Evolutionary conservation across 2,888 invertebrate species (phyloP).

Genomic region (Neocrepidodera transversa): DNA sequence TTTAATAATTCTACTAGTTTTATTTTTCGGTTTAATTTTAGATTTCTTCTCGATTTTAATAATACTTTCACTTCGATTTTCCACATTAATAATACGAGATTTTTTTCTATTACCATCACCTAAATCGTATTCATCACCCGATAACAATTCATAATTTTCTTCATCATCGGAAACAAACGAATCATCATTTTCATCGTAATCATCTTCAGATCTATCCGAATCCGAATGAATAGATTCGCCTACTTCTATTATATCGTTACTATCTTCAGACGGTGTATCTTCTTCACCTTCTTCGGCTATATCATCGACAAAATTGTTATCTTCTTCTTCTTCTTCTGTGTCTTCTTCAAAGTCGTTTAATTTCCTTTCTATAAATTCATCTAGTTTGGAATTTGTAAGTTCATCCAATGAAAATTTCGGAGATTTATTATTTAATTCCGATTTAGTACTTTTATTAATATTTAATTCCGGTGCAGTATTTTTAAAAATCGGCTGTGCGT

Average conservation of each 20-base stretch:
- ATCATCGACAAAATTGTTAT: constrained; percentile 46
- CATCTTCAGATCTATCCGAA: constrained; percentile 44
- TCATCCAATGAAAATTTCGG: background rate
- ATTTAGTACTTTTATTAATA: too few species aligned
- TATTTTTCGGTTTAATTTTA: constrained; percentile 29
- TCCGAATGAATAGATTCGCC: constrained; percentile 56
- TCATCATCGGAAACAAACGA: constrained; percentile 54
- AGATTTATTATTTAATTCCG: too few species aligned
- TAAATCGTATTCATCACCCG: constrained; percentile 52
- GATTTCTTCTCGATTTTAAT: constrained; percentile 38
- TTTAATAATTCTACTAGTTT: constrained; percentile 37
- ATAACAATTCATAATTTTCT: constrained; percentile 48
- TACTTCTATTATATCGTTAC: constrained; percentile 55
- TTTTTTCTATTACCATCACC: constrained; percentile 32
- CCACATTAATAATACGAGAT: constrained; percentile 42
- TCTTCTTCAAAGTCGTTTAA: constrained; percentile 29
- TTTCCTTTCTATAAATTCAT: constrained; percentile 33
- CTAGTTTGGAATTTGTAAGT: constrained; percentile 26
- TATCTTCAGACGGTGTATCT: constrained; percentile 56
- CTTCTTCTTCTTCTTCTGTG: constrained; percentile 25
- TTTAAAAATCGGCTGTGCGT: too few species aligned
- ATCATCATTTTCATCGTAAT: constrained; percentile 47
- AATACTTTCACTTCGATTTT: constrained; percentile 38
- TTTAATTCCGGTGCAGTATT: too few species aligned
- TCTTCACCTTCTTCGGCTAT: constrained; percentile 58